Evolutionary conservation across 2,797 vertebrate genomes (phyloP).

Genomic region (Dryobates pubescens): DNA sequence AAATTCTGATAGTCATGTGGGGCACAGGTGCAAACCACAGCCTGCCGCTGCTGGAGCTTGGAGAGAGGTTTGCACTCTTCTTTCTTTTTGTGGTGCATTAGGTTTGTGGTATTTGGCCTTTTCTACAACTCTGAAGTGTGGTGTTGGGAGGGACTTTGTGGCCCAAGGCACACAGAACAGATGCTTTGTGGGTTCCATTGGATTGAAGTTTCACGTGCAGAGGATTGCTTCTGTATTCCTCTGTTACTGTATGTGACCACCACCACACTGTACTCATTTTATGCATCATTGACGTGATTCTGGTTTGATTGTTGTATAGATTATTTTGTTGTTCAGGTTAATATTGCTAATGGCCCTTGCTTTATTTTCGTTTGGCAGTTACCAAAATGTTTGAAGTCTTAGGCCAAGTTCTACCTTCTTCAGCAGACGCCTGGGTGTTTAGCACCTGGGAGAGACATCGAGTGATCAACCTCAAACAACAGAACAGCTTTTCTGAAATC

Average conservation of each 20-base stretch:
- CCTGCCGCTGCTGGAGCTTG: not conserved
- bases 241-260: too few relatives aligned
- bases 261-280: not conserved
- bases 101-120: not conserved
- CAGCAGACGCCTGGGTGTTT: conserved; percentile 44
- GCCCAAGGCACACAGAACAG: not conserved
- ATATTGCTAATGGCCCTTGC: not conserved
- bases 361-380: conserved; percentile 48
- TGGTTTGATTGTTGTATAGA: not conserved
- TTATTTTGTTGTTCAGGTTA: conserved; percentile 22
- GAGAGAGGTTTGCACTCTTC: not conserved
- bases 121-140: not conserved
- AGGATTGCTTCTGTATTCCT: not conserved
- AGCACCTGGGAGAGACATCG: conserved; percentile 44
- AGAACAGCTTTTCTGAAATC: conserved; percentile 17
- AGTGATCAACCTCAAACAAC: conserved; percentile 21
- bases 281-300: not conserved
- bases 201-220: not conserved
- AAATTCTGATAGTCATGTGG: not conserved
- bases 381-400: conserved; percentile 3
- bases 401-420: not conserved
- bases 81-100: not conserved
- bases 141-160: not conserved
- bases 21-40: not conserved
- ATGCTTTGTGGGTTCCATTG: not conserved